phyloP scores from a whole-genome alignment of 2,113 vertebrate species.

The Anthoscopus minutus region DNA sequence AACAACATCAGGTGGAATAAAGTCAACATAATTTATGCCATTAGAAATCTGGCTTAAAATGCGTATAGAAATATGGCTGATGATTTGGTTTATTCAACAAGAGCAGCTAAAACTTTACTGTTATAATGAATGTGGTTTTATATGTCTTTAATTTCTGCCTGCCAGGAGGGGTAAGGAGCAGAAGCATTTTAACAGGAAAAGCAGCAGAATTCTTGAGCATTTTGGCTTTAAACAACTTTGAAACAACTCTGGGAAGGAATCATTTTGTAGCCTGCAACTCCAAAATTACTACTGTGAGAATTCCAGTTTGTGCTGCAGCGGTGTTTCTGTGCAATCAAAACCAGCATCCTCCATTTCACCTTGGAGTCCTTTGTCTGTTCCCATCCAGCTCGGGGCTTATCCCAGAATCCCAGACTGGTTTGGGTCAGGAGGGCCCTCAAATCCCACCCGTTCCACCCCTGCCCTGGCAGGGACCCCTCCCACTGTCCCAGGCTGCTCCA shows the following conservation, averaged over 20 bases:
- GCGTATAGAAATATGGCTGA: background rate
- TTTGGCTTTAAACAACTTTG: background rate
- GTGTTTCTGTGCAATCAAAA: background rate
- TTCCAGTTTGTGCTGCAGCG: background rate
- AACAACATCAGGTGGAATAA: background rate
- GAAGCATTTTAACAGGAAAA: background rate
- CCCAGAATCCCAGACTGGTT: background rate
- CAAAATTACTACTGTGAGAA: background rate
- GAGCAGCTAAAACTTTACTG: background rate
- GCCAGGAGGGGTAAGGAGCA: background rate
- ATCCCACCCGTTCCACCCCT: background rate
- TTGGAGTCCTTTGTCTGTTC: background rate
- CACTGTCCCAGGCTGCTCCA: background rate
- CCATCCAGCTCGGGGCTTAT: background rate
- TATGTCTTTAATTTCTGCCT: background rate
- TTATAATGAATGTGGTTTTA: background rate
- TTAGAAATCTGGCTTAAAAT: background rate
- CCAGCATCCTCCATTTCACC: background rate
- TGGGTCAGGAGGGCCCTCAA: fast-evolving
- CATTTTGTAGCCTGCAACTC: background rate
- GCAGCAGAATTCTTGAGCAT: background rate
- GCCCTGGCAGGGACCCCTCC: background rate
- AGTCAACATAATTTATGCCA: background rate
- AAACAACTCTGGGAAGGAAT: background rate
- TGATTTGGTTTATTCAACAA: background rate